Evolutionary conservation across 2,888 invertebrate species (phyloP), one percentile per base, ranked within the genome.

Genomic region (Heliconius erato): DNA sequence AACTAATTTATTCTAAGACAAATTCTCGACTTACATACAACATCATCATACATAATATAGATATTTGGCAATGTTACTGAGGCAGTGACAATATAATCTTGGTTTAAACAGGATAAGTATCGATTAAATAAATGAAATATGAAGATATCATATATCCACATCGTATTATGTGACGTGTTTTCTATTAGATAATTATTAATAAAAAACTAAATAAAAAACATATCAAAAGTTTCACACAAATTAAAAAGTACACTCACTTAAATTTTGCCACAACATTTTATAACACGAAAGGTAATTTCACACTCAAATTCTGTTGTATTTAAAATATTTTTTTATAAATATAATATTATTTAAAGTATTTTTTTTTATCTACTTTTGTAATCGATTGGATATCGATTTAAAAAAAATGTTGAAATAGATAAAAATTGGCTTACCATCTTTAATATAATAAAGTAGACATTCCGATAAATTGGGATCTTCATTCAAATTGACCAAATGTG

Each of bases 391-490:
- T 19, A 54, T 54, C 19, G 54, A 54, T 7, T 54, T 54, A 5
- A 19, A 16, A 54, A 54, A 19, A 19, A 2, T 19, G 0, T 11
- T n/a, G 63, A 63, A 63, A 63, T n/a, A 63, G 11, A 63, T 63
- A 9, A 9, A 63, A n/a, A 63, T n/a, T n/a, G 9, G 89, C 93
- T 91, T 85, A 97, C 97, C 97, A 88, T 99, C 98, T 92, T 99
- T 99, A 87, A 99, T 99, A 92, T 99, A 99, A 92, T 99, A 99
- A 83, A 99, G 97, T 83, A 99, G 96, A 94, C 99, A 99, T 94
- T 99, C 99, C 0, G 99, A 99, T 97, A 99, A 98, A 88, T 99
- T 97, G 0, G 99, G 99, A 94, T 99, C 99, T 92, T 99, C 99
- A 94, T 99, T 99, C 84, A 99, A 95, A 93, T 99, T 99, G 82